Conservation (phyloP, 2,888 invertebrate genomes). For the Lithophane socia region DNA sequence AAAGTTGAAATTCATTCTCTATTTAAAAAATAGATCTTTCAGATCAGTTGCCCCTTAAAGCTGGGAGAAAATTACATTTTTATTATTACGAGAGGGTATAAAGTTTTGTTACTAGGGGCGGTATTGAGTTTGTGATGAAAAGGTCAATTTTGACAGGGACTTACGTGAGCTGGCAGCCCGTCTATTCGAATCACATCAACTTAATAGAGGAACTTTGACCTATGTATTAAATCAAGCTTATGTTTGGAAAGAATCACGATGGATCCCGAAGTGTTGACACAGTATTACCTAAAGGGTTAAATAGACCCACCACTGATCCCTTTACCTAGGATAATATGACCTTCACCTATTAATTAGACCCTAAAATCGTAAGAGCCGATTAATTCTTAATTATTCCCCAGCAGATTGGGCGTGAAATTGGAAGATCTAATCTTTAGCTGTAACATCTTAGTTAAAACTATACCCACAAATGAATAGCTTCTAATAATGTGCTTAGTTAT, state of each 20-base stretch:
- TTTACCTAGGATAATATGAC: not conserved
- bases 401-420: slow-evolving; percentile 28
- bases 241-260: not conserved
- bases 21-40: slow-evolving; percentile 3
- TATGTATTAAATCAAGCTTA: slow-evolving; percentile 24
- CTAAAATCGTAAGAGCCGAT: not conserved
- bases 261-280: not conserved
- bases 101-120: slow-evolving; percentile 49
- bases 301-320: not conserved
- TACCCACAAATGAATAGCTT: slow-evolving; percentile 4
- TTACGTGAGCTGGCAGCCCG: slow-evolving; percentile 25
- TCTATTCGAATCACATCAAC: slow-evolving; percentile 33
- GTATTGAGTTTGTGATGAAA: slow-evolving; percentile 52
- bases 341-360: not conserved
- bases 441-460: not conserved
- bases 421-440: slow-evolving; percentile 3
- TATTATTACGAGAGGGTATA: slow-evolving; percentile 49
- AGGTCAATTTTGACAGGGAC: slow-evolving; percentile 35
- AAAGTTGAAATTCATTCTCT: not conserved
- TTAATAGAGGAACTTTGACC: slow-evolving; percentile 25
- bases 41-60: slow-evolving; percentile 1
- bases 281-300: not conserved
- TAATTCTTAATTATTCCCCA: slow-evolving; percentile 16
- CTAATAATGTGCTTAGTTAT: slow-evolving; percentile 26
- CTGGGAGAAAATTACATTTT: slow-evolving; percentile 25